phyloP scores from a whole-genome alignment of 2,797 vertebrate genomes.

The Paedocypris micromegethes region DNA sequence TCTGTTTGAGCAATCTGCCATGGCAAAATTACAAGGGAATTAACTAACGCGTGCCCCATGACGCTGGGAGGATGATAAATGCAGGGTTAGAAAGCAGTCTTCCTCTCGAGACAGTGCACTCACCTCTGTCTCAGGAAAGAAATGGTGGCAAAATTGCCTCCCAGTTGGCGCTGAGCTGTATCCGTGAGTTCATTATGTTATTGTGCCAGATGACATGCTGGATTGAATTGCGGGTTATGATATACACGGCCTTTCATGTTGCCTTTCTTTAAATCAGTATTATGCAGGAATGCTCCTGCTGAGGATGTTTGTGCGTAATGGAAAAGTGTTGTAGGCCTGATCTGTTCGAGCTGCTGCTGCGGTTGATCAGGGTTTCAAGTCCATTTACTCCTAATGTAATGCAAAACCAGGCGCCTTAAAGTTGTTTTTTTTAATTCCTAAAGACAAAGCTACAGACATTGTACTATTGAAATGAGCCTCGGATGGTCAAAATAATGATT shows the following conservation, averaged over 20 bases:
- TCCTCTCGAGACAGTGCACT: constrained; percentile 3
- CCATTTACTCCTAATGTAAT: not conserved
- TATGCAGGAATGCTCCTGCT: not conserved
- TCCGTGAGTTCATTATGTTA: constrained; percentile 32
- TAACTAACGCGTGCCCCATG: constrained; percentile 10
- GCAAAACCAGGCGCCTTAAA: not conserved
- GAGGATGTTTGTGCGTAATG: constrained; percentile 3
- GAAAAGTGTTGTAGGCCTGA: not conserved
- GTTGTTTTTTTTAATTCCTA: too few species aligned
- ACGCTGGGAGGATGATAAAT: constrained; percentile 16
- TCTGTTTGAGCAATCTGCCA: not conserved
- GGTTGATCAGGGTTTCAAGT: constrained; percentile 4
- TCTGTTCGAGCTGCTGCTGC: not conserved
- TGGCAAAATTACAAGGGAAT: constrained; percentile 9
- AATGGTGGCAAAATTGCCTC: constrained; percentile 29
- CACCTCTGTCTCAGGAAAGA: constrained; percentile 19
- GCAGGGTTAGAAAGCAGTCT: constrained; percentile 1
- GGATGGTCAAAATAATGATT: too few species aligned
- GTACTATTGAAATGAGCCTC: too few species aligned
- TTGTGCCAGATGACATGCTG: constrained; percentile 27
- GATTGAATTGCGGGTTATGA: constrained; percentile 21
- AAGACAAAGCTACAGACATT: too few species aligned
- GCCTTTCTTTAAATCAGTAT: constrained; percentile 13
- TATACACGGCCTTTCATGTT: constrained; percentile 20
- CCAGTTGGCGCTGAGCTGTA: constrained; percentile 26